Percentiles rank a stretch among this genome's conserved stretches.
phyloP scores from a whole-genome alignment of 2,797 vertebrate genomes.

The Phoxinus dragarum region DNA sequence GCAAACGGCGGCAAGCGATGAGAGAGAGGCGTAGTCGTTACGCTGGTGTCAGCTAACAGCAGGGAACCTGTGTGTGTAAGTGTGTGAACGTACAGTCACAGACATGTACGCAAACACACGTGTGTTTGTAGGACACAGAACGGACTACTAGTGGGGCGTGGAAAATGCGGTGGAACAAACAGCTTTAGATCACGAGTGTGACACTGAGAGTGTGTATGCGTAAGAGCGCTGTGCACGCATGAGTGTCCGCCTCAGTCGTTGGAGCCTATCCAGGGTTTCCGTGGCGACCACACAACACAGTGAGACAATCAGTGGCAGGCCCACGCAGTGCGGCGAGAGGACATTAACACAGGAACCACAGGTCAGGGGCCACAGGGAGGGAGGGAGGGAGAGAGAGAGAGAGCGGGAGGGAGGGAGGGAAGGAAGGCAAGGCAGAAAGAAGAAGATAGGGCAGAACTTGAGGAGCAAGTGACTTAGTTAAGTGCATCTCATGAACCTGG shows the following conservation, averaged over 20 bases:
- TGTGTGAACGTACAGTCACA: constrained; percentile 40
- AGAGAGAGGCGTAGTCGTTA: constrained; percentile 42
- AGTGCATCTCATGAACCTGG: background rate
- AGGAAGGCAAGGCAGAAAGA: constrained; percentile 44
- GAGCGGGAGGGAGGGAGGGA: background rate
- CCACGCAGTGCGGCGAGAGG: constrained; percentile 83
- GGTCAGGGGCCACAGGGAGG: constrained; percentile 77
- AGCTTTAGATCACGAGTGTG: constrained; percentile 55
- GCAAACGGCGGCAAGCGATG: constrained; percentile 41
- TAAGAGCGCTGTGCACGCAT: constrained; percentile 69
- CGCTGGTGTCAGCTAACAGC: constrained; percentile 61
- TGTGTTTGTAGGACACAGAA: constrained; percentile 70
- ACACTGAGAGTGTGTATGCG: constrained; percentile 45
- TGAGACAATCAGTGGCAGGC: constrained; percentile 86
- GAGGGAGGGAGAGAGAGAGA: constrained; percentile 50
- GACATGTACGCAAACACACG: constrained; percentile 56
- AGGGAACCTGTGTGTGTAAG: constrained; percentile 41
- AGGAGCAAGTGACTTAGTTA: constrained; percentile 35
- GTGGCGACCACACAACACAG: constrained; percentile 87
- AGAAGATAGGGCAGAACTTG: constrained; percentile 37
- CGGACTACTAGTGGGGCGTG: constrained; percentile 58
- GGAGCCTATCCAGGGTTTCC: constrained; percentile 87
- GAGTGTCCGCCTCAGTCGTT: constrained; percentile 82
- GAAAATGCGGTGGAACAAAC: constrained; percentile 65
- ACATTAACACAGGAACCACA: constrained; percentile 82